Base-by-base conservation (phyloP, 53 echinoderm and acorn worm genomes). In the Henricia sp. region DNA sequence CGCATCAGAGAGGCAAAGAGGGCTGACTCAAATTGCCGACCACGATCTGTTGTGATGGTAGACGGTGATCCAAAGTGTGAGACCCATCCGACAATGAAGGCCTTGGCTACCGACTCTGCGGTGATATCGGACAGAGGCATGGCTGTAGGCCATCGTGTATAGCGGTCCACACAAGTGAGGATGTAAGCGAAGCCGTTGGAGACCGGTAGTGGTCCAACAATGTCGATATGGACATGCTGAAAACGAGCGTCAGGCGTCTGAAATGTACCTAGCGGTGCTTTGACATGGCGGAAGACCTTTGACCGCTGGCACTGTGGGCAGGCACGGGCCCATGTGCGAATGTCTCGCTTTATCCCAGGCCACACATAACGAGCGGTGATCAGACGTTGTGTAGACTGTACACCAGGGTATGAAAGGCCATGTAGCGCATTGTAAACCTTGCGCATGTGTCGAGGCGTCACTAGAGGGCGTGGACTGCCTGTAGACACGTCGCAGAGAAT, bases 71-170 rank as follows among this genome's bases (percentile, higher is more conserved):
- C 92, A 50, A 84, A 92, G 0, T 53, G 50, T 13, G 88, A 43
- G 25, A 88, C 36, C 92, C 92, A 92, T 9, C 64, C 16, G 14
- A 56, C 32, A 8, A 85, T 23, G 37, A 88, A 83, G 1, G 92
- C 82, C 71, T 76, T 57, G 19, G 88, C 88, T 21, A 88, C 88
- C 1, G 88, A 88, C 41, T 88, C 88, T 11, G 91, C 91, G 14
- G 85, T 62, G 6, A 92, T 92, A 41, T 88, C 70, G 12, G 48
- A 11, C 10, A 88, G 40, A 27, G 92, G 92, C n/a, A 88, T 85
- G 2, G 88, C 92, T 56, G 77, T 82, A 10, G 92, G 58, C 88
- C 88, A 88, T 30, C 88, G 55, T 6, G 89, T 72, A 40, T 72
- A 88, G 6, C 89, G 62, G 40, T 86, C 90, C 17, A 90, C 56